Evolutionary conservation across 2,113 vertebrate genomes (phyloP), one percentile per base, ranked within the genome.

Genomic region (Agapornis roseicollis): DNA sequence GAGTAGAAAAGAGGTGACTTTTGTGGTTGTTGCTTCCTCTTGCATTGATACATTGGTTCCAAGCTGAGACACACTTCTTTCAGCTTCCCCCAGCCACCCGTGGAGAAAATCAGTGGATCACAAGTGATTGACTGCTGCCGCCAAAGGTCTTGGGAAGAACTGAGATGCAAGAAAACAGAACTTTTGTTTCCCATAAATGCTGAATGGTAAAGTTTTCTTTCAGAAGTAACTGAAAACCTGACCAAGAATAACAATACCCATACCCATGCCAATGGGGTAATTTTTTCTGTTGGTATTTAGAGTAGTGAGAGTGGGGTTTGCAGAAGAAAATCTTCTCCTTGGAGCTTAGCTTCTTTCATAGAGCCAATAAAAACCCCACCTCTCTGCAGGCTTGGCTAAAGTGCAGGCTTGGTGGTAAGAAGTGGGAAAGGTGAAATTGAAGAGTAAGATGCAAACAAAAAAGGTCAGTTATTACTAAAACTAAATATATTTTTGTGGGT

Each of bases 211-310:
- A 46, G 31, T 71, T 90, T 84, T 31, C 35, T 53, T 70, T 74
- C 56, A 93, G 63, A 44, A 35, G 15, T 50, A 74, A 39, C 44
- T 70, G 70, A 71, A 88, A 86, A 88, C 12, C 35, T 86, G 46
- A 31, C 65, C 18, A n/a, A 71, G 27, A 68, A 84, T 88, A 94
- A 25, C n/a, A 49, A n/a, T 55, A 41, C 13, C 8, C 24, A 58
- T 7, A 58, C 56, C 56, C 33, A 7, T 80, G 35, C 27, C 74
- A 65, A 1, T n/a, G 42, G 47, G 37, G 4, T 80, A 28, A 33
- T 55, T 90, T 86, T 93, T 92, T 41, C 42, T 79, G 3, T 52
- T 78, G 53, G 42, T 33, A 50, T 90, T 94, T 87, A 79, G 69
- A 87, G 56, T 80, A 35, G 53, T 55, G 42, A 71, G n/a, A 31